phyloP scores from a whole-genome alignment of 1,140 invertebrate species.

The Chironomus striatipennis region DNA sequence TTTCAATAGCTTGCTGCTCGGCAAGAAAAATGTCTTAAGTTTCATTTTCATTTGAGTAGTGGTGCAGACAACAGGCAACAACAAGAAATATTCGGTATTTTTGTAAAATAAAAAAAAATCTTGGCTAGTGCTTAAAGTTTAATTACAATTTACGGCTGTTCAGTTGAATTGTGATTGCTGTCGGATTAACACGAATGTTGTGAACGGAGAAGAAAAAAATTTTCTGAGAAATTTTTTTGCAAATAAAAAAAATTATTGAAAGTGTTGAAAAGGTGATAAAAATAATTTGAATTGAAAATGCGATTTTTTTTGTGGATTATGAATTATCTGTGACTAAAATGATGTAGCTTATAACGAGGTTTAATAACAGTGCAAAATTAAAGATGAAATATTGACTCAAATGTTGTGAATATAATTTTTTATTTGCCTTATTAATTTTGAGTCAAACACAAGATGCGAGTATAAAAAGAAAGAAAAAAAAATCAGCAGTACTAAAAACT shows the following conservation, averaged over 20 bases:
- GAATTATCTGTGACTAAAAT: background rate
- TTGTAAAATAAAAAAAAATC: background rate
- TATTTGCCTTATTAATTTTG: too few species aligned
- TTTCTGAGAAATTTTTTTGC: background rate
- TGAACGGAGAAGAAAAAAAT: background rate
- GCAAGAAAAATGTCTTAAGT: background rate
- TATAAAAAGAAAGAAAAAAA: background rate
- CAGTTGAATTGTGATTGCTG: background rate
- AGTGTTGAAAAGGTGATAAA: background rate
- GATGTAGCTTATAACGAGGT: background rate
- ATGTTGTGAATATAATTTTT: too few species aligned
- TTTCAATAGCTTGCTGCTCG: background rate
- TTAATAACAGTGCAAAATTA: too few species aligned
- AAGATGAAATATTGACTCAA: too few species aligned
- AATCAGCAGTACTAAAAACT: background rate
- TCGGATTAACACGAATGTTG: background rate
- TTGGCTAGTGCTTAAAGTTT: conserved; percentile 1
- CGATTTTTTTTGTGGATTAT: background rate
- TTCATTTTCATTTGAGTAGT: conserved; percentile 19
- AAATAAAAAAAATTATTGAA: background rate
- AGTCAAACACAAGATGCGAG: background rate
- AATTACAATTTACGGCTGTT: background rate
- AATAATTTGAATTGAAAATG: background rate
- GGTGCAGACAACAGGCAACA: conserved; percentile 13
- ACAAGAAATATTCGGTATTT: background rate